These are phyloP conservation scores for Prunella fulvescens DNA, from an alignment of 2,113 vertebrate species.

Conservation along the genomic window DNA sequence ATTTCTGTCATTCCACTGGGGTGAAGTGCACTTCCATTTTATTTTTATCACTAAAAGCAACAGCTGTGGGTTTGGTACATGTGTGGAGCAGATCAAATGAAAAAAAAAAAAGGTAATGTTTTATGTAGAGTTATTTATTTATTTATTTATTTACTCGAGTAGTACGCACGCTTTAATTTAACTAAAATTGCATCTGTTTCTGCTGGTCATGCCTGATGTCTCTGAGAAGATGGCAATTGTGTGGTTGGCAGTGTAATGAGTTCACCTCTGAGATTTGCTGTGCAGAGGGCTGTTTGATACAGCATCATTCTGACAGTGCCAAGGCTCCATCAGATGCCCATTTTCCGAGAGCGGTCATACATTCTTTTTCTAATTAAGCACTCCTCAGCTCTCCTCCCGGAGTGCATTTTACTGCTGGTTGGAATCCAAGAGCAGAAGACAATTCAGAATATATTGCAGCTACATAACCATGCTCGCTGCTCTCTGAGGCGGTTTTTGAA, in stretches of 20 bases:
- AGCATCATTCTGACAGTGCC: conserved; percentile 35
- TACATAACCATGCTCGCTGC: not conserved
- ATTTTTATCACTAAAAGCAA: conserved; percentile 35
- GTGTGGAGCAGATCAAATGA: not conserved
- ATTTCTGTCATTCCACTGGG: not conserved
- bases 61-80: not conserved
- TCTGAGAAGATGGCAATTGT: conserved; percentile 38
- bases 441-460: conserved; percentile 40
- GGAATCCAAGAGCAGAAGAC: conserved; percentile 46
- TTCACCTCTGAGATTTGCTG: conserved; percentile 30
- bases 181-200: conserved; percentile 37
- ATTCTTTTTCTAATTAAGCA: conserved; percentile 60
- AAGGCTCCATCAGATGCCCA: conserved; percentile 43
- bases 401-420: conserved; percentile 46
- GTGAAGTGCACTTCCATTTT: not conserved
- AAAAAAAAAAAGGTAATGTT: not conserved
- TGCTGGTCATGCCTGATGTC: conserved; percentile 38
- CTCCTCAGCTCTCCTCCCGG: conserved; percentile 34
- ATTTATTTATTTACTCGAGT: not conserved
- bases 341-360: conserved; percentile 33
- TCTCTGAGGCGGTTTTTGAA: conserved; percentile 15
- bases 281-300: conserved; percentile 31
- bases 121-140: not conserved
- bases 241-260: conserved; percentile 30
- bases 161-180: not conserved